phyloP scores from a whole-genome alignment of 2,797 vertebrate species.

The Sebastiscus albofasciatus region DNA sequence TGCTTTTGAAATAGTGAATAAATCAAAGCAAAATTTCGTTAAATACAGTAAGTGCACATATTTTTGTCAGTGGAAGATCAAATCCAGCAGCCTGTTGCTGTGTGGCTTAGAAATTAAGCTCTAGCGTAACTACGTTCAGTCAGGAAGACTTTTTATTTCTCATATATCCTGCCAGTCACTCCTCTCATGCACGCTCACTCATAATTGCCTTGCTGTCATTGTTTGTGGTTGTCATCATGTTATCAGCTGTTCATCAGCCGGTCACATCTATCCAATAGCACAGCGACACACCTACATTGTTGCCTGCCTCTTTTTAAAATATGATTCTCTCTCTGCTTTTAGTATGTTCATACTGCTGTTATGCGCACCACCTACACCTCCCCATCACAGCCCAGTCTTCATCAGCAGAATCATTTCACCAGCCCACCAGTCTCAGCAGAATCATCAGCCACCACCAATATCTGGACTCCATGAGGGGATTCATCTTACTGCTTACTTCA shows the following conservation, averaged over 20 bases:
- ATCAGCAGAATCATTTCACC: neutral
- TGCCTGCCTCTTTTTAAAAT: neutral
- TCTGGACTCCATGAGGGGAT: neutral
- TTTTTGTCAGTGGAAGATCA: neutral
- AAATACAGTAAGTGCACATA: neutral
- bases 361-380: neutral
- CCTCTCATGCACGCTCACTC: no score
- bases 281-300: neutral
- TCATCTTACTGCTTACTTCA: neutral
- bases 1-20: neutral
- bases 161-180: neutral
- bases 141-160: neutral
- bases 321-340: neutral
- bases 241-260: neutral
- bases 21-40: neutral
- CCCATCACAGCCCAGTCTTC: neutral
- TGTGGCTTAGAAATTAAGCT: neutral
- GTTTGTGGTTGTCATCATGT: neutral
- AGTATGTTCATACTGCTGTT: neutral
- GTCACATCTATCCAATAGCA: neutral
- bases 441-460: neutral
- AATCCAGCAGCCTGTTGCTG: slow-evolving; percentile 3
- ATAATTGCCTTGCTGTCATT: neutral
- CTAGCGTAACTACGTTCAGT: neutral
- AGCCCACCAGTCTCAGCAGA: neutral